Evolutionary conservation across 2,888 invertebrate genomes (phyloP).

Genomic region (Lasioglossum figueresi): DNA sequence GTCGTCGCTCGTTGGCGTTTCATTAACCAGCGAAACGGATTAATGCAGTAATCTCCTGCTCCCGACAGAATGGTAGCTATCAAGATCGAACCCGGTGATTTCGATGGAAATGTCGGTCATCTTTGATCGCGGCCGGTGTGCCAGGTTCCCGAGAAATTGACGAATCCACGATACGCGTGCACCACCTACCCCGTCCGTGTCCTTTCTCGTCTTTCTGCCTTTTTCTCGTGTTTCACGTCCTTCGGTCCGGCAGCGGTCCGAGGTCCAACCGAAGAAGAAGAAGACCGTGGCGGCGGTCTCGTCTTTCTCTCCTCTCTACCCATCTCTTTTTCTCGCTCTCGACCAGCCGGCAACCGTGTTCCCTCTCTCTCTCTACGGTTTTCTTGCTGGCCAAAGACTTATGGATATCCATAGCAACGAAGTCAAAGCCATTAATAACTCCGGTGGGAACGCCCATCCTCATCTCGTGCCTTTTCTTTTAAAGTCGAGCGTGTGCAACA

Average conservation of each 20-base stretch:
- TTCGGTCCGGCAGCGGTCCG: slow-evolving; percentile 68
- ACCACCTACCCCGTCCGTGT: slow-evolving; percentile 53
- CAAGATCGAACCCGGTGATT: slow-evolving; percentile 13
- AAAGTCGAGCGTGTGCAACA: slow-evolving; percentile 80
- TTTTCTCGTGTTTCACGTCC: slow-evolving; percentile 72
- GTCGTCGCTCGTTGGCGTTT: slow-evolving; percentile 19
- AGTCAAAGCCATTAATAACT: slow-evolving; percentile 84
- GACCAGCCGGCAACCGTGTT: not conserved
- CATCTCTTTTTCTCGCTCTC: slow-evolving; percentile 21
- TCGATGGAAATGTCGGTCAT: not conserved
- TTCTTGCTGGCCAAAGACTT: slow-evolving; percentile 80
- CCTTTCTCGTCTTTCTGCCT: slow-evolving; percentile 66
- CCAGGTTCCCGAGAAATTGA: slow-evolving; percentile 48
- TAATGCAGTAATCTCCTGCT: slow-evolving; percentile 4
- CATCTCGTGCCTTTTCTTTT: slow-evolving; percentile 83
- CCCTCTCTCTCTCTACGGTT: slow-evolving; percentile 42
- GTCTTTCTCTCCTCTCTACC: slow-evolving; percentile 54
- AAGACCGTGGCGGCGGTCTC: slow-evolving; percentile 62
- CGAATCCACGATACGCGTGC: slow-evolving; percentile 49
- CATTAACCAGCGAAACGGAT: slow-evolving; percentile 24
- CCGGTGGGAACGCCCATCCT: slow-evolving; percentile 83
- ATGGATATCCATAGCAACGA: slow-evolving; percentile 84
- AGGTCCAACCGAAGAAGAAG: slow-evolving; percentile 53
- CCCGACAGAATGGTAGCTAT: not conserved
- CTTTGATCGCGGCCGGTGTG: not conserved